Evolutionary conservation across 1,140 invertebrate genomes (phyloP), one percentile per base, ranked within the genome.

Genomic region (Drosophila miranda): DNA sequence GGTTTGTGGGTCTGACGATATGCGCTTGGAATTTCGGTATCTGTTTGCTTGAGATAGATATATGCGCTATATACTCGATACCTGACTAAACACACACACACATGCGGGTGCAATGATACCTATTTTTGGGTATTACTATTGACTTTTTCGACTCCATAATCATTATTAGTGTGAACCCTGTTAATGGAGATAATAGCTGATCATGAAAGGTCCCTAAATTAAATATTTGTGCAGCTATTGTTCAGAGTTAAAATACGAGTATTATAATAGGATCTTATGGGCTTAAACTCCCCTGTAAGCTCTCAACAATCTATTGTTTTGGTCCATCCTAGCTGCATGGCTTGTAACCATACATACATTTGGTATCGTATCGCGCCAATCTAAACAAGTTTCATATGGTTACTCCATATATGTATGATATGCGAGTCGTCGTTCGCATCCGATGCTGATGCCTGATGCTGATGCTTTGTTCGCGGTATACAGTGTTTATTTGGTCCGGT

Each of bases 371-470:
- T 78, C 50, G 57, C 21, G 44, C 56, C 71, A 78, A 74, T 62
- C 80, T 49, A 82, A 83, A 84, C 80, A 71, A 78, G 80, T 83
- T 84, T 84, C 54, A 34, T 59, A 66, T 62, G 52, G 58, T 41
- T 77, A 66, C 60, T 66, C 56, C 74, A 63, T 68, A 68, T 64
- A 56, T 57, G 54, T 64, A 56, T 57, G 54, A 50, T 66, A 44
- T 16, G 48, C 50, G 48, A 23, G 23, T 26, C 23, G 23, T 26
- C 56, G 64, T 28, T 61, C 23, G 23, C 23, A 26, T 26, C 23
- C 23, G 58, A 61, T 61, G 42, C 26, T 28, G 26, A 50, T 28
- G 48, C 26, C 30, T 3, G 50, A 46, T 21, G 52, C 45, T 23
- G 48, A 28, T 30, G 28, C 42, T 28, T 23, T 38, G 34, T 30